Evolutionary conservation across 2,888 invertebrate genomes (phyloP), one percentile per base, ranked within the genome.

Genomic region (Ochropacha duplaris): DNA sequence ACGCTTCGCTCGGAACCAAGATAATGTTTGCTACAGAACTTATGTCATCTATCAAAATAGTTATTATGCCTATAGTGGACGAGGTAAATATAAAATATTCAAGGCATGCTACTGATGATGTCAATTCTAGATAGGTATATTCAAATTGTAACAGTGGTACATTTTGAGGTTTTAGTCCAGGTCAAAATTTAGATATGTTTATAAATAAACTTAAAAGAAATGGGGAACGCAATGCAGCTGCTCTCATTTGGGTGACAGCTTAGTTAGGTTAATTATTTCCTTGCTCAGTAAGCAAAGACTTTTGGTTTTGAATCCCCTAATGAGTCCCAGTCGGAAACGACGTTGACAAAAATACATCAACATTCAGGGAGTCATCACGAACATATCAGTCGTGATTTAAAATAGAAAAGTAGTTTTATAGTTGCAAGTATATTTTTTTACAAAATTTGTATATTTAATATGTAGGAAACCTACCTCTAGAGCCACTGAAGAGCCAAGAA

Each of bases 401-500:
- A 31, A 31, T 31, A 31, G 31, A 12, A 31, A 31, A 8, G 11
- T 28, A 26, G 2, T 0, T 26, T n/a, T n/a, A n/a, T n/a, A n/a
- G n/a, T n/a, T n/a, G n/a, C n/a, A n/a, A n/a, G n/a, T n/a, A n/a
- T n/a, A n/a, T n/a, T n/a, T n/a, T n/a, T n/a, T n/a, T n/a, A n/a
- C n/a, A n/a, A n/a, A n/a, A n/a, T n/a, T n/a, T n/a, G n/a, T n/a
- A n/a, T n/a, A n/a, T n/a, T n/a, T 24, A 24, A 50, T 54, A 58
- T 57, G 28, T 0, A 14, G 4, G 19, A 8, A 60, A 74, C 90
- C 86, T 58, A 91, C 90, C 91, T 87, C 76, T 82, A 49, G 83
- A 79, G 57, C 79, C 81, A 62, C 89, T 88, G 74, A 91, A 92
- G 56, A 90, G 83, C 92, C 92, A 92, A 50, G 90, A 89, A 57